Evolutionary conservation across 2,888 invertebrate species (phyloP).

Genomic region (Torymus aiolomorphi): DNA sequence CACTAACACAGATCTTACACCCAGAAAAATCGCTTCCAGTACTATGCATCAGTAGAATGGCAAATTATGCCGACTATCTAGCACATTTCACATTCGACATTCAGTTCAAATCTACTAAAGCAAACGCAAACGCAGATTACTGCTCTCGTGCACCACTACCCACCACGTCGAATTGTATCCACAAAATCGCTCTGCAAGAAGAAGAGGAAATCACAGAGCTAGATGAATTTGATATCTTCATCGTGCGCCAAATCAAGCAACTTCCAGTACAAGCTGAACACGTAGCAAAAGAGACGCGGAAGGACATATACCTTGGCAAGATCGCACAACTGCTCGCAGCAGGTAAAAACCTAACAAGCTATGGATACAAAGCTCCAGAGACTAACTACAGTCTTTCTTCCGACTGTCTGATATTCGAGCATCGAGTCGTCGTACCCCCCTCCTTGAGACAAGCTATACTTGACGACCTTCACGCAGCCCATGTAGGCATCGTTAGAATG

Average conservation of each 20-base stretch:
- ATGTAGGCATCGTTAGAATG: too few species aligned
- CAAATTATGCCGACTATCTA: too few species aligned
- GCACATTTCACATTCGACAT: too few species aligned
- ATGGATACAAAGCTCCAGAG: conserved; percentile 39
- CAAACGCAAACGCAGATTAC: too few species aligned
- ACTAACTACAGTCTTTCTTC: conserved; percentile 20
- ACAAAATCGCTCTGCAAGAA: background rate
- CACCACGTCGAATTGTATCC: background rate
- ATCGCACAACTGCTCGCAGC: background rate
- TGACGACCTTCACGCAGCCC: conserved; percentile 37
- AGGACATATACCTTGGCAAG: background rate
- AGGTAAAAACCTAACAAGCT: conserved; percentile 3
- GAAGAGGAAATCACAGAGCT: background rate
- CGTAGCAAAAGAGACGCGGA: background rate
- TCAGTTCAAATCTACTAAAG: too few species aligned
- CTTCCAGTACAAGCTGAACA: background rate
- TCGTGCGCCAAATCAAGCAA: background rate
- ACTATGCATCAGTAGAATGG: conserved; percentile 50
- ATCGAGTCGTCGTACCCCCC: conserved; percentile 29
- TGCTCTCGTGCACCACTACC: conserved; percentile 29
- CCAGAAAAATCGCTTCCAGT: conserved; percentile 41
- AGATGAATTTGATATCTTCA: background rate
- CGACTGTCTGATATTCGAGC: conserved; percentile 42
- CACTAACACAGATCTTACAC: conserved; percentile 36
- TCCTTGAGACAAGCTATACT: conserved; percentile 17